Percentiles rank a stretch among this genome's conserved stretches.
phyloP scores from a whole-genome alignment of 2,888 invertebrate species.

The Phasia obesa region DNA sequence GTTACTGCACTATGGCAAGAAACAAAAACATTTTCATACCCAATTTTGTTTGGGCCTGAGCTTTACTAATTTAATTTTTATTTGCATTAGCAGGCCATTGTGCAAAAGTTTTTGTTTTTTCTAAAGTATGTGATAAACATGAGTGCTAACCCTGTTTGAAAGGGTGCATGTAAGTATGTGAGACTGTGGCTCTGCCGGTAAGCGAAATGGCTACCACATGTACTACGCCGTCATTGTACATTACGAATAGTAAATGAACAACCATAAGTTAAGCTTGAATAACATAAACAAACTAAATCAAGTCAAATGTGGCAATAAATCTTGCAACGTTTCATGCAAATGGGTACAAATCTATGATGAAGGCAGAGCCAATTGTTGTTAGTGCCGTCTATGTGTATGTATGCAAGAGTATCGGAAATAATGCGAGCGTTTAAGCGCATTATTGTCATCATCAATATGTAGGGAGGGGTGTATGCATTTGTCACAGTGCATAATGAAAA shows the following conservation, averaged over 20 bases:
- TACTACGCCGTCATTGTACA: background rate
- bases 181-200: background rate
- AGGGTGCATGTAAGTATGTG: background rate
- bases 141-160: conserved; percentile 2
- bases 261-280: conserved; percentile 77
- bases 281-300: conserved; percentile 82
- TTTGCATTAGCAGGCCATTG: conserved; percentile 13
- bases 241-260: conserved; percentile 73
- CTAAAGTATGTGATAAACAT: conserved; percentile 30
- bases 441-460: conserved; percentile 56
- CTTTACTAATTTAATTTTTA: background rate
- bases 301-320: conserved; percentile 81
- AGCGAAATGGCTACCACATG: background rate
- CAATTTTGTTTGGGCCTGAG: background rate
- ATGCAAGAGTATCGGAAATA: background rate
- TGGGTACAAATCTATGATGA: conserved; percentile 68
- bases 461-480: background rate
- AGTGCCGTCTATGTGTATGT: conserved; percentile 11
- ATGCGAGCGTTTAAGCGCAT: conserved; percentile 36
- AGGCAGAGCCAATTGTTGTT: conserved; percentile 36
- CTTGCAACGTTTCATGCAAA: conserved; percentile 73
- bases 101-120: conserved; percentile 23
- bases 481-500: conserved; percentile 30
- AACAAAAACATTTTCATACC: background rate
- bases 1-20: conserved; percentile 28